Conservation (phyloP, 1,140 invertebrate species). For the Kradibia gibbosae region DNA sequence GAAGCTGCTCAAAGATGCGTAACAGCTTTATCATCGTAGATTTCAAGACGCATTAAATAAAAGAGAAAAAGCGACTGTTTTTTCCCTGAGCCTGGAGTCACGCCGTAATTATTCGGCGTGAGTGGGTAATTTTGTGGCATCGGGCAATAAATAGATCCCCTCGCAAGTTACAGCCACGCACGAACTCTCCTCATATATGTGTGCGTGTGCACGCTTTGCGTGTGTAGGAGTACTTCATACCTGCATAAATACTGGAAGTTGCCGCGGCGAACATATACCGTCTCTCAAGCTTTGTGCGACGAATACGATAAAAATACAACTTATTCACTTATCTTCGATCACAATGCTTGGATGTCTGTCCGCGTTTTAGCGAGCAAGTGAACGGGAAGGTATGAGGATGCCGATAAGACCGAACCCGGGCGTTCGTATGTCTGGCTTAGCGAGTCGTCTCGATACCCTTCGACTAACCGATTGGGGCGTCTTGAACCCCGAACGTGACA, state of each 20-base stretch:
- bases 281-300: background rate
- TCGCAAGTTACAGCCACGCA: no score
- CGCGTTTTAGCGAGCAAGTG: background rate
- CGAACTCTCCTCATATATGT: no score
- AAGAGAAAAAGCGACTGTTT: constrained; percentile 1
- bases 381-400: background rate
- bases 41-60: background rate
- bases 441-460: background rate
- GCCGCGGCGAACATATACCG: background rate
- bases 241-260: constrained; percentile 39
- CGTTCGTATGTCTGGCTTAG: background rate
- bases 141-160: no score
- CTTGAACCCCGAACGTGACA: background rate
- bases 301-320: background rate
- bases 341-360: background rate
- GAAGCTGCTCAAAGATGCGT: background rate
- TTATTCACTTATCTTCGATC: constrained; percentile 18
- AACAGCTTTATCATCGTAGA: constrained; percentile 12
- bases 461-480: background rate
- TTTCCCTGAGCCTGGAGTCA: background rate
- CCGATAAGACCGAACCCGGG: background rate
- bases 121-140: background rate
- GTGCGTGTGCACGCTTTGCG: no score
- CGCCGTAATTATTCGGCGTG: background rate
- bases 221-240: constrained; percentile 3